Base-by-base conservation (phyloP, 1,140 invertebrate genomes). In the Drosophila quadrilineata region DNA sequence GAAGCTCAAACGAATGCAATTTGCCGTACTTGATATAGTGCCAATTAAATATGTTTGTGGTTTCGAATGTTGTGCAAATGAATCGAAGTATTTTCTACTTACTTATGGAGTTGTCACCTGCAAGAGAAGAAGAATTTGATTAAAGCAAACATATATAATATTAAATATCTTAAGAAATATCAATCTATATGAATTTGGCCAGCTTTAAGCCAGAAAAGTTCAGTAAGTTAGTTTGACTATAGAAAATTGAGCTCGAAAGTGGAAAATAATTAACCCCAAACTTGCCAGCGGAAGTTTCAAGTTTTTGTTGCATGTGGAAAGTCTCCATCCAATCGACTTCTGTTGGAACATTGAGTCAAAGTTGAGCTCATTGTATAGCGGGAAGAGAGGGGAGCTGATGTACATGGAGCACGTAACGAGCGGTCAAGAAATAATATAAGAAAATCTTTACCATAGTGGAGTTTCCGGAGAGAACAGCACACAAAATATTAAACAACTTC, bases 71-170 rank as follows among this genome's bases (percentile, higher is more conserved):
- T 69, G 59, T 52, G 43, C 56, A 80, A 68, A 40, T 68, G 54
- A 45, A 56, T 38, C 19, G 50, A 19, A 54, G 40, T 19, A 24
- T 28, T 22, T 26, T 38, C 16, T 71, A 88, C 87, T 88, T 88
- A 88, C 87, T 88, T 88, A 88, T 88, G 29, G 87, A 87, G 49
- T 80, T 88, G 71, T 88, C 87, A 87, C 75, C 87, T 88, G 84
- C n/a, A 88, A 62, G 77, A 16, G 6, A 68, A 40, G 41, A 45
- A 17, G 9, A 29, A 12, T 3, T 54, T 41, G 0, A 38, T 38
- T 24, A 19, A 28, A 8, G 38, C 4, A 40, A 38, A 9, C 3
- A 9, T 31, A 9, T 31, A 31, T 31, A n/a, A n/a, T n/a, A n/a
- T n/a, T n/a, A n/a, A n/a, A n/a, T n/a, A n/a, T n/a, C n/a, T n/a